These are phyloP conservation scores for Dexiosoma caninum DNA, from an alignment of 2,888 invertebrate genomes.

Conservation along the genomic window DNA sequence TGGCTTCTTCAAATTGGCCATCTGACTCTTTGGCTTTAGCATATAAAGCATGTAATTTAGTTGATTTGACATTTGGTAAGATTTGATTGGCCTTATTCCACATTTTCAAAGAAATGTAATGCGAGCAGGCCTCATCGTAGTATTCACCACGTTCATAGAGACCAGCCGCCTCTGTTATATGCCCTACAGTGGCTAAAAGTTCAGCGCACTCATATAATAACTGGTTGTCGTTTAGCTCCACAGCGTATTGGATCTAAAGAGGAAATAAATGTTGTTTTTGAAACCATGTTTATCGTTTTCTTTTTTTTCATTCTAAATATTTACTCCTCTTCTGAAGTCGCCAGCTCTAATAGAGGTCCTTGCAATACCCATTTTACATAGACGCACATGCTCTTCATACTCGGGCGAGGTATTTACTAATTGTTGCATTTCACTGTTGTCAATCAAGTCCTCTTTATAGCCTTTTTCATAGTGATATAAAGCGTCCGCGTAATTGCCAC, in stretches of 20 bases:
- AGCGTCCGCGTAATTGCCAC: conserved; percentile 94
- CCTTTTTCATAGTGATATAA: conserved; percentile 94
- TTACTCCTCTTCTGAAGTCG: conserved; percentile 91
- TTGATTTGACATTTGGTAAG: conserved; percentile 90
- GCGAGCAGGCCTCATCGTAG: conserved; percentile 93
- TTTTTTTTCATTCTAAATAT: conserved; percentile 6
- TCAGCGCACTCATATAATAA: conserved; percentile 95
- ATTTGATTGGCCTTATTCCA: conserved; percentile 97
- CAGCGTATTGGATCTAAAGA: conserved; percentile 76
- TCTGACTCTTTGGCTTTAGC: conserved; percentile 93
- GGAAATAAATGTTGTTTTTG: background rate
- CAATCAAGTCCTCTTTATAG: conserved; percentile 73
- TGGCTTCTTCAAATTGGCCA: conserved; percentile 93
- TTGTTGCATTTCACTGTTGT: conserved; percentile 68
- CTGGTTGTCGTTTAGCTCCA: conserved; percentile 80
- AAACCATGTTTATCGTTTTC: too few species aligned
- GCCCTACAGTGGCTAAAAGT: conserved; percentile 93
- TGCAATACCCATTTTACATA: conserved; percentile 95
- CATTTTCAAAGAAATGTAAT: conserved; percentile 95
- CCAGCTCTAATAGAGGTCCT: conserved; percentile 93
- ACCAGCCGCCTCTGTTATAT: conserved; percentile 92
- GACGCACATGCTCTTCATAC: conserved; percentile 83
- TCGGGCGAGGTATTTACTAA: conserved; percentile 77
- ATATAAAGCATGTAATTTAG: conserved; percentile 95
- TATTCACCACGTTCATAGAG: conserved; percentile 94